Base-by-base conservation (phyloP, 2,888 invertebrate genomes). In the Patella caerulea region DNA sequence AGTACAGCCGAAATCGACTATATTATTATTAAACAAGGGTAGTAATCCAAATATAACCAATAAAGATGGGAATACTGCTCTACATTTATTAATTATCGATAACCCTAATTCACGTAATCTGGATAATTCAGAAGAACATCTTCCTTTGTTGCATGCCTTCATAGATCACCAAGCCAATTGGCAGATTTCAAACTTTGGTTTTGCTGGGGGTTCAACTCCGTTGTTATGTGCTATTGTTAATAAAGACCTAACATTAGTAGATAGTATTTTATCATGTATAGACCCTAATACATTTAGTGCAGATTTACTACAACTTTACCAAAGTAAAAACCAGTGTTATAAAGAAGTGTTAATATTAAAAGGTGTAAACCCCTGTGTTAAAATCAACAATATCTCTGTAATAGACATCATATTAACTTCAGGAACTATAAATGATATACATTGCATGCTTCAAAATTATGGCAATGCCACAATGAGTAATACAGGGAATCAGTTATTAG, bases 391-490 rank as follows among this genome's bases (percentile, higher is more conserved):
- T 45, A 45, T 45, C 45, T 11, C 19, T 65, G 65, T 65, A 15
- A 19, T 65, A 24, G 65, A 65, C 24, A 24, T 24, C 15, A 24
- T 65, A 24, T 14, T 65, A 14, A 14, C 65, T 65, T 65, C 65
- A 24, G 19, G 19, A 15, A 24, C 65, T 24, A 14, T 65, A 5
- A 65, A 65, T 65, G 65, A 65, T 24, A 9, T 65, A 24, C 65
- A 65, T 19, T 65, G 65, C 7, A 65, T 65, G 11, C 12, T 65
- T 65, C 65, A 65, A 65, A 65, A 65, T 65, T 65, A 65, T 24
- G 65, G 24, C 19, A 11, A 11, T 65, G 65, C 65, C 24, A 65
- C 65, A 19, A 24, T 24, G 3, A 24, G 19, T 65, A 24, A 24
- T 7, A 65, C 19, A 65, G 24, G 24, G 19, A 65, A 65, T 14